A percentile compares a stretch with the other conserved stretches of the same genome.
These are phyloP conservation scores for Hedya salicella DNA, from an alignment of 2,888 invertebrate species.

Conservation along the genomic window DNA sequence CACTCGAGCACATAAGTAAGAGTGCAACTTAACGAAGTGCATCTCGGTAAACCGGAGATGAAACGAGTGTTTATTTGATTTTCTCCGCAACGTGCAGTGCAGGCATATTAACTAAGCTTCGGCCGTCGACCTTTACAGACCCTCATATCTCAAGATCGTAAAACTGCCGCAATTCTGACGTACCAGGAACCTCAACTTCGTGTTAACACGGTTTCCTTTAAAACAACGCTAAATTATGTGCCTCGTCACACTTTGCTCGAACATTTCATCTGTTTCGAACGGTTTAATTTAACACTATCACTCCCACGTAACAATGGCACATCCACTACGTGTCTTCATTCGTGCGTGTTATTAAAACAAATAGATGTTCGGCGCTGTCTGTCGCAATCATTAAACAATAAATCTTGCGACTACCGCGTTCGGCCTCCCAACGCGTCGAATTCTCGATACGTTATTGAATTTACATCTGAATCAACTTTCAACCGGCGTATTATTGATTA, in stretches of 20 bases:
- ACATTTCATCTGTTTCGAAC: slow-evolving; percentile 30
- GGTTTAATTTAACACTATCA: slow-evolving; percentile 31
- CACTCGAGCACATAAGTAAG: slow-evolving; percentile 59
- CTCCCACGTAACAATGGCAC: slow-evolving; percentile 17
- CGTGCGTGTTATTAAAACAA: slow-evolving; percentile 67
- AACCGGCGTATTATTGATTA: slow-evolving; percentile 31
- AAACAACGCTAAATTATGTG: slow-evolving; percentile 19
- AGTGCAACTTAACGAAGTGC: slow-evolving; percentile 79
- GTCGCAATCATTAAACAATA: slow-evolving; percentile 72
- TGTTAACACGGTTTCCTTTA: slow-evolving; percentile 43
- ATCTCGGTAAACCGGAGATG: slow-evolving; percentile 80
- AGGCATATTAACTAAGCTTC: slow-evolving; percentile 69
- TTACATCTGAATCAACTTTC: slow-evolving; percentile 40
- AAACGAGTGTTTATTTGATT: slow-evolving; percentile 82
- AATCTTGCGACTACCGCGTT: slow-evolving; percentile 58
- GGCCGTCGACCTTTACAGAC: slow-evolving; percentile 64
- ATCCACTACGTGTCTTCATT: slow-evolving; percentile 29
- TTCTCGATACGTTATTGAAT: slow-evolving; percentile 46
- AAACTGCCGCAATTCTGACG: slow-evolving; percentile 49
- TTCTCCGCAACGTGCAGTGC: slow-evolving; percentile 68
- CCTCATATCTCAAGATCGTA: slow-evolving; percentile 60
- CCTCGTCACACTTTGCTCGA: slow-evolving; percentile 5
- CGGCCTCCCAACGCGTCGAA: slow-evolving; percentile 54
- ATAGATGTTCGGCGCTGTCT: slow-evolving; percentile 64
- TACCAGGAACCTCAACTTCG: slow-evolving; percentile 48